phyloP scores from a whole-genome alignment of 2,113 vertebrate genomes.

The Zapus hudsonius region DNA sequence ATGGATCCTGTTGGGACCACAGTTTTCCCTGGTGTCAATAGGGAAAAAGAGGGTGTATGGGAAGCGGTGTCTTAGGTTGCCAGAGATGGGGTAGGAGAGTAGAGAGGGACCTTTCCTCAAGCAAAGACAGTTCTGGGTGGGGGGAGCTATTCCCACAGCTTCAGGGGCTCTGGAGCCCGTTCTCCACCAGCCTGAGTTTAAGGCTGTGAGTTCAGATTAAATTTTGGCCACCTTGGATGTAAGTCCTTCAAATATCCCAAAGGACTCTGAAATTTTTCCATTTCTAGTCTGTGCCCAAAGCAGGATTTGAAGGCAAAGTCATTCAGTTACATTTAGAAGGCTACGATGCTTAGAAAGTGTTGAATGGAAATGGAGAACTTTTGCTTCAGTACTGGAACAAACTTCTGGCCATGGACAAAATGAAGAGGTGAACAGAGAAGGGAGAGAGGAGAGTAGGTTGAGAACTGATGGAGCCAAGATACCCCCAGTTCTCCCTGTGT shows the following conservation, averaged over 20 bases:
- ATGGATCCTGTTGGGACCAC: background rate
- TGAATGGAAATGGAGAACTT: conserved; percentile 17
- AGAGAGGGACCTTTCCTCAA: background rate
- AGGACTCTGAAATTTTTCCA: conserved; percentile 52
- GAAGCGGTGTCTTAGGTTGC: background rate
- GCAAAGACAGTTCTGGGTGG: background rate
- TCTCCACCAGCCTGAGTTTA: background rate
- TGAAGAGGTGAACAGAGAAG: conserved; percentile 21
- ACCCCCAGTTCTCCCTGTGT: background rate
- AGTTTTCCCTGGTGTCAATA: background rate
- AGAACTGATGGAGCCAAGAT: background rate
- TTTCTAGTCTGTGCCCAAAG: conserved; percentile 54
- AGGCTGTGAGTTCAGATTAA: background rate
- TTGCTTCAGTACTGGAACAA: conserved; percentile 24
- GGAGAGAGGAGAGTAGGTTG: background rate
- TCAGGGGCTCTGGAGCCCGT: background rate
- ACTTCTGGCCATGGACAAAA: conserved; percentile 32
- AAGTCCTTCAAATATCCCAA: conserved; percentile 33
- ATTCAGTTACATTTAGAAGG: background rate
- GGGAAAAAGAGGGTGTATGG: background rate
- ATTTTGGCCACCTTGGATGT: conserved; percentile 49
- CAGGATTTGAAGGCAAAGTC: conserved; percentile 36
- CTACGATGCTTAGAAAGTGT: conserved; percentile 7
- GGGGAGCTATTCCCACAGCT: conserved; percentile 34
- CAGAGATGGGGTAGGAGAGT: background rate